Conservation (phyloP, 2,113 vertebrate genomes). For the Erythrolamprus reginae region DNA sequence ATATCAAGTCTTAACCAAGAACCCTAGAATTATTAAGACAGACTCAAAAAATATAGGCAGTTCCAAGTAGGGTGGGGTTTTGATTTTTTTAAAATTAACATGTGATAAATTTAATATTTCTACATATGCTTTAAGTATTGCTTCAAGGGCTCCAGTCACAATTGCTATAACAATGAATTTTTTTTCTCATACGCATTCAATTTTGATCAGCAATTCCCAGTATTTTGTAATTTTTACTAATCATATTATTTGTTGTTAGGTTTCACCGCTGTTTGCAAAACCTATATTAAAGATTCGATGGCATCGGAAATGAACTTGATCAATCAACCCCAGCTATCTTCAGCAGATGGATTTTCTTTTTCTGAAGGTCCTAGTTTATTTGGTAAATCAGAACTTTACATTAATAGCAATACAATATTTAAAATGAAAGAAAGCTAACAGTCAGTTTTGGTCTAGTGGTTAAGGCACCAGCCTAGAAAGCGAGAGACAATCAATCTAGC, state of each 20-base stretch:
- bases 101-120: background rate
- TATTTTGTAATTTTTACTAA: background rate
- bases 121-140: background rate
- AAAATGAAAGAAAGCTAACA: slow-evolving; percentile 12
- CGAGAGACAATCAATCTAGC: background rate
- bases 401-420: background rate
- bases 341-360: slow-evolving; percentile 82
- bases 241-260: slow-evolving; percentile 45
- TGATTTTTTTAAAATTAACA: background rate
- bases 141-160: background rate
- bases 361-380: slow-evolving; percentile 81
- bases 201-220: background rate
- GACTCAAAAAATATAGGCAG: background rate
- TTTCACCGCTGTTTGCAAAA: slow-evolving; percentile 8
- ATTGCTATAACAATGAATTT: background rate
- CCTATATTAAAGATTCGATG: slow-evolving; percentile 68
- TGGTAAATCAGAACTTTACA: slow-evolving; percentile 74
- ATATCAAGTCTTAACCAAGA: background rate
- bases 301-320: slow-evolving; percentile 85
- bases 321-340: slow-evolving; percentile 80
- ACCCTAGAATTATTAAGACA: background rate
- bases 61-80: too few relatives aligned
- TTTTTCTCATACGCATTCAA: background rate
- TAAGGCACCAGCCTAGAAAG: background rate
- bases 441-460: background rate